Percentiles rank a stretch among this genome's conserved stretches.
These are phyloP conservation scores for Zoroaster sp. DNA, from an alignment of 53 echinoderm and acorn worm genomes.

Conservation along the genomic window DNA sequence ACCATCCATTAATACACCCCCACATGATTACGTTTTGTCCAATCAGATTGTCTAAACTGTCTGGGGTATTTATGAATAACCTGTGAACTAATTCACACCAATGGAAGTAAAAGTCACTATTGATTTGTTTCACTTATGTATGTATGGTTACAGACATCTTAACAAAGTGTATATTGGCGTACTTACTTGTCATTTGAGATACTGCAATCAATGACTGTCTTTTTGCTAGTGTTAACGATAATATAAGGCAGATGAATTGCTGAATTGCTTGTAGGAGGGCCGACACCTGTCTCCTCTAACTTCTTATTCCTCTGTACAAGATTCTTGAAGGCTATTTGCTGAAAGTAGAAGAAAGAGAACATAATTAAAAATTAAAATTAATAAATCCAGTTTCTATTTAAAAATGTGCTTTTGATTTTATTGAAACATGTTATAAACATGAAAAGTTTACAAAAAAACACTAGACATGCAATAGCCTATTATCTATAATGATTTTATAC, in stretches of 20 bases:
- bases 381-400: too few species aligned
- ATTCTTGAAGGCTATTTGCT: constrained; percentile 99
- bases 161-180: not conserved
- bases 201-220: constrained; percentile 98
- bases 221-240: constrained; percentile 99
- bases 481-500: not conserved
- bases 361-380: not conserved
- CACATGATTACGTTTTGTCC: too few species aligned
- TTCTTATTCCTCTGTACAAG: constrained; percentile 88
- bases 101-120: too few species aligned
- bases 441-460: not conserved
- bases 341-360: not conserved
- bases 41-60: too few species aligned
- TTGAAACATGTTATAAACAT: not conserved
- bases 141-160: not conserved
- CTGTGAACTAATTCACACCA: too few species aligned
- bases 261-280: constrained; percentile 93
- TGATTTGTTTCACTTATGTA: too few species aligned
- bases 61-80: too few species aligned
- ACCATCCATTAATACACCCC: too few species aligned
- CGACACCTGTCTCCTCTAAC: constrained; percentile 69
- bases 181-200: constrained; percentile 99
- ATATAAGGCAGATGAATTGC: constrained; percentile 98
- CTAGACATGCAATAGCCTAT: too few species aligned
- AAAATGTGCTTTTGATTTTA: too few species aligned